Base-by-base conservation (phyloP, 2,113 vertebrate genomes). In the Felis chaus region DNA sequence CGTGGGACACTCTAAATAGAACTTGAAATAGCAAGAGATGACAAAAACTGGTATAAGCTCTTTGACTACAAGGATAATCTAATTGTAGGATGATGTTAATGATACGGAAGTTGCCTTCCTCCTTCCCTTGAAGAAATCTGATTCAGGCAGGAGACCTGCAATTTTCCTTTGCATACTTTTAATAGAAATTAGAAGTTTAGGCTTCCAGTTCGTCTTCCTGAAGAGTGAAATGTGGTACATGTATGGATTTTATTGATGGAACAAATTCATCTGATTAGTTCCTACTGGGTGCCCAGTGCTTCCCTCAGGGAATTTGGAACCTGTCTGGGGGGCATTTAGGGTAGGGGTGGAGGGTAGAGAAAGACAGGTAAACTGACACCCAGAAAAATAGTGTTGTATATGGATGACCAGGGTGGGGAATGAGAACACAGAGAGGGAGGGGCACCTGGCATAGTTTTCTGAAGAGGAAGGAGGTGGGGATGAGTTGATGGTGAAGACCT, bases 1-100 rank as follows among this genome's bases (percentile, higher is more conserved):
- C 97, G 94, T 71, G 98, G 98, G 98, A 98, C 98, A 95, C 97
- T 39, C 95, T 82, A 98, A 98, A 98, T n/a, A 98, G 96, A 95
- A 97, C 90, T 97, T 98, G 97, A 96, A 98, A 85, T 71, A 98
- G 97, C 96, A 86, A 36, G 94, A 95, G 94, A 95, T 95, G 98
- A 84, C 97, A 98, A 63, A 98, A 97, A 73, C 3, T 45, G 89
- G 98, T 91, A 6, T 0, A 1, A 94, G 92, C 89, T n/a, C 96
- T 97, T 95, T 97, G 97, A 90, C 97, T 97, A 21, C 57, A 87
- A 65, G 78, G 81, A 0, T 45, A 45, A 84, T 65, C 96, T 95
- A 89, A 84, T 50, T 80, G 83, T 66, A 81, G 91, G 89, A 76
- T 63, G 86, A 82, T 71, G 85, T 90, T 84, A 74, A 85, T 69